These are phyloP conservation scores for Melipona quadrifasciata DNA, from an alignment of 1,140 invertebrate species.

Conservation along the genomic window DNA sequence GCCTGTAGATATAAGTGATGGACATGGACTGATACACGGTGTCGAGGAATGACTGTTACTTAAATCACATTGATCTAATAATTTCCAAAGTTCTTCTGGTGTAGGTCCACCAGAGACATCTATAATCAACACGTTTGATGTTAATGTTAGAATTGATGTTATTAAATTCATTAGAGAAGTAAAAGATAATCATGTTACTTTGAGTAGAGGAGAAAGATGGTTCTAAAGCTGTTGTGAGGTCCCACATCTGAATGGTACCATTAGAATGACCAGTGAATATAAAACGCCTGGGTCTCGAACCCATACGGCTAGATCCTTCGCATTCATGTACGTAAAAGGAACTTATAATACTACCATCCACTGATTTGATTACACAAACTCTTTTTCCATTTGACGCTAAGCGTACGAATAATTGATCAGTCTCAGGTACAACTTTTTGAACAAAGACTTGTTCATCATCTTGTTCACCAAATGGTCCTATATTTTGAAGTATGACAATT, in stretches of 20 bases:
- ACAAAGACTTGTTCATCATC: constrained; percentile 99
- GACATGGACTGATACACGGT: constrained; percentile 92
- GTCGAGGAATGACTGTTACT: constrained; percentile 92
- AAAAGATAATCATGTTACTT: constrained; percentile 78
- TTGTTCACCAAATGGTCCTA: constrained; percentile 97
- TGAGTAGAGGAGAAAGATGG: constrained; percentile 86
- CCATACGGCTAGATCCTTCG: constrained; percentile 96
- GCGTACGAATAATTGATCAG: constrained; percentile 96
- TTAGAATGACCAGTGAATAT: constrained; percentile 97
- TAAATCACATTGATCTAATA: constrained; percentile 96
- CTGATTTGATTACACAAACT: constrained; percentile 96
- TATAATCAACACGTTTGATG: constrained; percentile 57
- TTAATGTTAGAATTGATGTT: neutral
- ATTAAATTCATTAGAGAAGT: constrained; percentile 13
- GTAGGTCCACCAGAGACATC: constrained; percentile 91
- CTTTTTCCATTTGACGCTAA: constrained; percentile 97
- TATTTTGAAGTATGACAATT: neutral
- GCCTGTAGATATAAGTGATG: constrained; percentile 84
- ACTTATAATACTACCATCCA: constrained; percentile 96
- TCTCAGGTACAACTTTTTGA: constrained; percentile 98
- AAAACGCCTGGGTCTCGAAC: constrained; percentile 93
- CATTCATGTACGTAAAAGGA: constrained; percentile 98
- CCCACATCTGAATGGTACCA: constrained; percentile 99
- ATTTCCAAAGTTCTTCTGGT: constrained; percentile 92
- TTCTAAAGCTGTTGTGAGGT: constrained; percentile 97